Conservation (phyloP, 2,888 invertebrate species). For the Listrodromus nycthemerus region DNA sequence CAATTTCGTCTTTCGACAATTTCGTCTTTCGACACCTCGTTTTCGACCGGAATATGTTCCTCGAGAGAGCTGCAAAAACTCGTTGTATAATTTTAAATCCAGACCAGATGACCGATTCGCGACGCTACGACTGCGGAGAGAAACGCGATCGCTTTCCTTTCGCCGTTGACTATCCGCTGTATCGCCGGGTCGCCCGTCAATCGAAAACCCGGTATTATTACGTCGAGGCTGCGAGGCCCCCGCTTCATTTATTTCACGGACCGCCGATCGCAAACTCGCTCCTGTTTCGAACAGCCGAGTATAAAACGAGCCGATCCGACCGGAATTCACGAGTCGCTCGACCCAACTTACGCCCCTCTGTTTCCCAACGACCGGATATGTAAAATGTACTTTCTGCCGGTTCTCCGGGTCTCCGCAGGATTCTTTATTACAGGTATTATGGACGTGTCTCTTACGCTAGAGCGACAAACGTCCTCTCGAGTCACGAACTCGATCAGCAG, state of each 20-base stretch:
- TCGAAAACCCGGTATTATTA: constrained; percentile 57
- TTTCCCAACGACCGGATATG: constrained; percentile 15
- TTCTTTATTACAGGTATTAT: constrained; percentile 34
- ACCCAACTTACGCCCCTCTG: background rate
- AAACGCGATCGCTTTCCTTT: constrained; percentile 67
- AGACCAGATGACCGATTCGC: constrained; percentile 64
- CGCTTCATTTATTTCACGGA: constrained; percentile 64
- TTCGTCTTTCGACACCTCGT: background rate
- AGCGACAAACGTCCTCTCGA: background rate
- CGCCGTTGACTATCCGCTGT: constrained; percentile 40
- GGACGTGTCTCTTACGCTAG: constrained; percentile 3
- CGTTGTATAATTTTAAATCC: constrained; percentile 58
- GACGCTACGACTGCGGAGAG: constrained; percentile 55
- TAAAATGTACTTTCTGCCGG: constrained; percentile 48
- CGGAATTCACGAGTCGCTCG: background rate
- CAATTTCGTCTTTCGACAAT: background rate
- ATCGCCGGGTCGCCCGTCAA: constrained; percentile 24
- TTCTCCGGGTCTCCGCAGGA: background rate
- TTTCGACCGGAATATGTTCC: constrained; percentile 43
- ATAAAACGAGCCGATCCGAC: background rate
- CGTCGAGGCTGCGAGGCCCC: constrained; percentile 54
- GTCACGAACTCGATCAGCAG: constrained; percentile 1
- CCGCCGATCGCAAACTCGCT: constrained; percentile 32
- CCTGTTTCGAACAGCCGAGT: background rate
- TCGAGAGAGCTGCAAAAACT: constrained; percentile 52